phyloP scores from a whole-genome alignment of 2,113 vertebrate species.

The Phoenicopterus ruber region DNA sequence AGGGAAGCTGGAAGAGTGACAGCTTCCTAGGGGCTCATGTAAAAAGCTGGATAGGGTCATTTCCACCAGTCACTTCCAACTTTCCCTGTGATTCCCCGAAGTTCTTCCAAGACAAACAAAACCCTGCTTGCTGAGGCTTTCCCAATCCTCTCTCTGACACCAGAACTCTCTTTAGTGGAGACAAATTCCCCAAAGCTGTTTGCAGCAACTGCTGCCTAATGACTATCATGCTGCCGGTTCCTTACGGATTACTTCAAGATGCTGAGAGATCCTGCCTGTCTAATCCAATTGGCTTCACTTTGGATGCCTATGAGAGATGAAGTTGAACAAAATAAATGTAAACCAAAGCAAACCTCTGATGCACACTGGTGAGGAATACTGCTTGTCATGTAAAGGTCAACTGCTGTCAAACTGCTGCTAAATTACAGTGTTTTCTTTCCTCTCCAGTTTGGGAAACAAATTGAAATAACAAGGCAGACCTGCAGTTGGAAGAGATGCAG shows the following conservation, averaged over 20 bases:
- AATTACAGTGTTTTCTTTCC: neutral
- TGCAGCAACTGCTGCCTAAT: neutral
- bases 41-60: neutral
- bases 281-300: neutral
- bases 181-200: neutral
- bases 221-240: neutral
- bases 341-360: neutral
- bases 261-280: neutral
- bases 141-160: neutral
- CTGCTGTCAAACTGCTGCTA: neutral
- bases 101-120: constrained; percentile 19
- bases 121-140: neutral
- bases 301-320: neutral
- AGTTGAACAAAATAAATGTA: neutral
- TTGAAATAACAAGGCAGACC: neutral
- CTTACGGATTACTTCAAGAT: neutral
- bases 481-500: neutral
- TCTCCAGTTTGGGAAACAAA: neutral
- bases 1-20: neutral
- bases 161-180: neutral
- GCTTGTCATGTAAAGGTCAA: neutral
- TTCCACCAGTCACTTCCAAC: neutral
- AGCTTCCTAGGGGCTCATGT: neutral
- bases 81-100: neutral
- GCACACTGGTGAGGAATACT: neutral